These are phyloP conservation scores for Epistrophe grossulariae DNA, from an alignment of 2,888 invertebrate species.

Conservation along the genomic window DNA sequence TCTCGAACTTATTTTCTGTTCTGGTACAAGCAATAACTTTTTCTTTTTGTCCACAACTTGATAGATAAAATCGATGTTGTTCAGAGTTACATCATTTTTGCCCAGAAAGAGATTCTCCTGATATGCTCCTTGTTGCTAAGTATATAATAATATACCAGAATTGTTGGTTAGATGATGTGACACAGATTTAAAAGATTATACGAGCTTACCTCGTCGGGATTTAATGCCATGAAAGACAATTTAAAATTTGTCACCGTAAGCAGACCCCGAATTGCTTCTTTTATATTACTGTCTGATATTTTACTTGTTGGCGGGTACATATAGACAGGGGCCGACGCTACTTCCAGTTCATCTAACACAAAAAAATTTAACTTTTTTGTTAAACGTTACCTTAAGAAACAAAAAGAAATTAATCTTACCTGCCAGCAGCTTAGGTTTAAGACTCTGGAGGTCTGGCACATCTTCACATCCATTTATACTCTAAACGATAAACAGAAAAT, in stretches of 20 bases:
- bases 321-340: conserved; percentile 93
- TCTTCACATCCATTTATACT: conserved; percentile 65
- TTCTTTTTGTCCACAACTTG: conserved; percentile 81
- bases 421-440: conserved; percentile 66
- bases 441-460: conserved; percentile 50
- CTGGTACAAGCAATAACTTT: conserved; percentile 80
- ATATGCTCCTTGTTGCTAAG: conserved; percentile 77
- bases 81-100: conserved; percentile 83
- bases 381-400: not conserved
- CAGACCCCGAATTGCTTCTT: conserved; percentile 92
- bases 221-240: conserved; percentile 91
- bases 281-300: conserved; percentile 86
- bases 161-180: not conserved
- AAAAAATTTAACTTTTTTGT: not conserved
- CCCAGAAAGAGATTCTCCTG: conserved; percentile 82
- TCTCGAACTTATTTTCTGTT: conserved; percentile 82
- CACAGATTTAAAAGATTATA: not conserved
- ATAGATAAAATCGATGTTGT: conserved; percentile 83
- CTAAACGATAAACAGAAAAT: conserved; percentile 24
- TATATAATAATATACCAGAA: not conserved
- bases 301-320: conserved; percentile 89
- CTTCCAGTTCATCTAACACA: conserved; percentile 87
- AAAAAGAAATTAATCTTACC: conserved; percentile 27
- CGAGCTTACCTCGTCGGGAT: conserved; percentile 58
- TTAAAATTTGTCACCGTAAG: conserved; percentile 97